Base-by-base conservation (phyloP, 2,113 vertebrate genomes). In the Xenopus tropicalis region DNA sequence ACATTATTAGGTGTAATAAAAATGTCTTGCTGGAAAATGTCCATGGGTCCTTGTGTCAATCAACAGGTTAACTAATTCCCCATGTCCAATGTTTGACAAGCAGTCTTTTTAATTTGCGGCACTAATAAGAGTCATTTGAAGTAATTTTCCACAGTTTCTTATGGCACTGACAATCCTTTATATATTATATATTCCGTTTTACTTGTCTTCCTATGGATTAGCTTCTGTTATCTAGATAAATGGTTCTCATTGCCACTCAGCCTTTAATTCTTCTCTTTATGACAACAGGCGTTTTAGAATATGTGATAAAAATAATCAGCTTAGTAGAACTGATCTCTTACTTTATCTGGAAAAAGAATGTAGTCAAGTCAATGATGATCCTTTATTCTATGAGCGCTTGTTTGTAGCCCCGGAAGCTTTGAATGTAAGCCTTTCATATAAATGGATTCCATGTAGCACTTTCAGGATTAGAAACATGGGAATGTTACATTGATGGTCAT, bases 281-380 rank as follows among this genome's bases (percentile, higher is more conserved):
- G 66, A 48, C 73, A 76, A 76, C 73, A 76, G 73, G 73, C 69
- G 58, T 63, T 69, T 37, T 51, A 63, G 73, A 76, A 76, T 69
- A 62, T 76, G 48, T 25, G 73, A 76, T 76, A 67, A 69, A 76
- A 69, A 69, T 69, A 76, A 76, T 69, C 73, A 76, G 66, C 66
- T 76, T 76, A 76, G 59, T 20, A 51, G 51, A 44, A 69, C 65
- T 69, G 56, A 37, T 72, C 61, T 37, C 51, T 51, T 44, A n/a
- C 48, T 73, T 68, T 68, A 56, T 68, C 51, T 74, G 44, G 65
- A 69, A 75, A 68, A 74, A 72, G 16, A 68, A 54, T 61, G 65
- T 68, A 48, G 46, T 13, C 13, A 74, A 61, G 43, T 52, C 59
- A 16, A 69, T 51, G 64, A 56, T 52, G 73, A 63, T 76, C 29